Evolutionary conservation across 2,888 invertebrate species (phyloP), one percentile per base, ranked within the genome.

Genomic region (Cacoxenus indagator): DNA sequence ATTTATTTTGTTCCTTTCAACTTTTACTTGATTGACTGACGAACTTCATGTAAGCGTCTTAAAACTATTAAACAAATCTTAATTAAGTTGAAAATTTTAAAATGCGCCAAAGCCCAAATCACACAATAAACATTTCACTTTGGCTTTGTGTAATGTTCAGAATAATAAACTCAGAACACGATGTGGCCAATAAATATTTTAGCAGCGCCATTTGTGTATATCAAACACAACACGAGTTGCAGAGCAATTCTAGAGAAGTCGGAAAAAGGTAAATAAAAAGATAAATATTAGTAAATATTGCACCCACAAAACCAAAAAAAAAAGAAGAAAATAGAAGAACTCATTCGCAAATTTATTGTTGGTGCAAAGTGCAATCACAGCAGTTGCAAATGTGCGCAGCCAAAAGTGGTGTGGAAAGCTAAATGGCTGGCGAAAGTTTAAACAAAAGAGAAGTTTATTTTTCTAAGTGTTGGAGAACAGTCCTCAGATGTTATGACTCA

Each of bases 1-100:
- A 68, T 22, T 48, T 67, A 70, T 45, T 72, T 54, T 45, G 24
- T 43, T 37, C 46, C 70, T 69, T 65, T n/a, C 19, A 59, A 29
- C 55, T 24, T 29, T 67, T 65, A 64, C 68, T 74, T 76, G 71
- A 73, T 75, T 79, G 78, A 79, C 82, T 78, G 80, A 79, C 78
- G 78, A 81, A 74, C 73, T 75, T 8, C 19, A 6, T 6, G 17
- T 19, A 22, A 51, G 22, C 22, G 11, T 51, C 22, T 51, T 8
- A 48, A 48, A 37, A 37, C 1, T 37, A 37, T 37, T 11, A 37
- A 37, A 37, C 2, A 2, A 1, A 37, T 11, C 8, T 71, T 57
- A 70, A 70, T 46, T 43, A 29, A 37, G n/a, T n/a, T n/a, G 24
- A n/a, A 29, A 67, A 57, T 71, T 55, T 67, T 8, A 37, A 67